These are phyloP conservation scores for Aptenodytes patagonicus DNA, from an alignment of 2,113 vertebrate genomes.

Conservation along the genomic window DNA sequence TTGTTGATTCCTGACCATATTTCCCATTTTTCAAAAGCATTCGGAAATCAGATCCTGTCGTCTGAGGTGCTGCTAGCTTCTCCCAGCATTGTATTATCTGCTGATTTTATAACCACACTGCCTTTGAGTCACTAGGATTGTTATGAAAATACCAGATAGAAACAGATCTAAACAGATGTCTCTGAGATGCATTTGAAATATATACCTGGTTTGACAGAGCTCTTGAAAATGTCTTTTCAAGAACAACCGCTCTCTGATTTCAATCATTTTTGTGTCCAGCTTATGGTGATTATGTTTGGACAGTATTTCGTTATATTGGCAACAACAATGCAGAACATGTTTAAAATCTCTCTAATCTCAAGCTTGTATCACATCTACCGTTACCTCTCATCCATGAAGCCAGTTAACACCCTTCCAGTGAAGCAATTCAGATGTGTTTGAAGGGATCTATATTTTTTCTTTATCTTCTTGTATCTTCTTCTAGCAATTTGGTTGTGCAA, in stretches of 20 bases:
- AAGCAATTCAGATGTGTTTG: background rate
- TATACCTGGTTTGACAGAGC: background rate
- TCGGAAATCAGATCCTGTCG: background rate
- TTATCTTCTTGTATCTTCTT: background rate
- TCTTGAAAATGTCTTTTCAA: background rate
- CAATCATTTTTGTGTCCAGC: background rate
- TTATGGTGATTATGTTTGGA: background rate
- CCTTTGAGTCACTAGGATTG: background rate
- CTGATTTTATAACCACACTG: background rate
- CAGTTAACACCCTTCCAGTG: background rate
- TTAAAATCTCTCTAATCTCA: background rate
- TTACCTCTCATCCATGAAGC: background rate
- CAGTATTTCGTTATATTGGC: background rate
- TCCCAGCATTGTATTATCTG: background rate
- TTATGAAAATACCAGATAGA: background rate
- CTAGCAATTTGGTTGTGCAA: background rate
- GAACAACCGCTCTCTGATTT: background rate
- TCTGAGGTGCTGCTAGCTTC: background rate
- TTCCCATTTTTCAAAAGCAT: background rate
- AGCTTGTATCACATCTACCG: background rate
- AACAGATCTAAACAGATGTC: background rate
- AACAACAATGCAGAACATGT: background rate
- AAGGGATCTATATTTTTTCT: background rate
- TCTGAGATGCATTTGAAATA: background rate
- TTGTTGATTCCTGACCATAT: background rate